Evolutionary conservation across 2,888 invertebrate species (phyloP).

Genomic region (Hydraecia micacea): DNA sequence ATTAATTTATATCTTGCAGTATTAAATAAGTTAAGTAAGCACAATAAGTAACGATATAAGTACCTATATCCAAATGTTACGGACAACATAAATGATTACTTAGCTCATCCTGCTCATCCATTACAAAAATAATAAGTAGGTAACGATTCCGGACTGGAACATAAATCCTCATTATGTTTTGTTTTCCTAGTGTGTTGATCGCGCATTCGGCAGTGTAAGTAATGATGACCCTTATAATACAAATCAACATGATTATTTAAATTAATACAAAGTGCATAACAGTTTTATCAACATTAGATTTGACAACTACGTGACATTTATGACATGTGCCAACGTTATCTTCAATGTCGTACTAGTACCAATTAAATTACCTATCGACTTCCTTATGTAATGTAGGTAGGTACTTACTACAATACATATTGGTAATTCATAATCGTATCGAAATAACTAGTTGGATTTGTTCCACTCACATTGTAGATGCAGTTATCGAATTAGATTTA

Average conservation of each 20-base stretch:
- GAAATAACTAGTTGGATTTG: background rate
- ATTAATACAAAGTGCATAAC: constrained; percentile 7
- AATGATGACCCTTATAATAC: background rate
- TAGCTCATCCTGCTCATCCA: background rate
- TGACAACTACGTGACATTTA: constrained; percentile 21
- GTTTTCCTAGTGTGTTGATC: background rate
- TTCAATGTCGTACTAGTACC: constrained; percentile 4
- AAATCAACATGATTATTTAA: constrained; percentile 7
- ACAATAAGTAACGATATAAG: background rate
- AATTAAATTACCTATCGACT: constrained; percentile 5
- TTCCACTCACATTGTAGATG: background rate
- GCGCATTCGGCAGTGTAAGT: background rate
- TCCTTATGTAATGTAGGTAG: background rate
- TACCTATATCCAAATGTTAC: background rate
- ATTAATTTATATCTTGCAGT: background rate
- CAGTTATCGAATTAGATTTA: background rate
- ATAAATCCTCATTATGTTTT: background rate
- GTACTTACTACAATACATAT: background rate
- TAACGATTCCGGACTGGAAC: background rate
- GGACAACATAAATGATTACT: background rate
- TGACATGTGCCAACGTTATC: constrained; percentile 14
- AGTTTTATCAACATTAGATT: constrained; percentile 17
- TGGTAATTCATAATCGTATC: background rate
- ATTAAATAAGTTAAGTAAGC: background rate
- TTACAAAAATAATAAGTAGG: background rate